Evolutionary conservation across 2,888 invertebrate genomes (phyloP).

Genomic region (Panopea generosa): DNA sequence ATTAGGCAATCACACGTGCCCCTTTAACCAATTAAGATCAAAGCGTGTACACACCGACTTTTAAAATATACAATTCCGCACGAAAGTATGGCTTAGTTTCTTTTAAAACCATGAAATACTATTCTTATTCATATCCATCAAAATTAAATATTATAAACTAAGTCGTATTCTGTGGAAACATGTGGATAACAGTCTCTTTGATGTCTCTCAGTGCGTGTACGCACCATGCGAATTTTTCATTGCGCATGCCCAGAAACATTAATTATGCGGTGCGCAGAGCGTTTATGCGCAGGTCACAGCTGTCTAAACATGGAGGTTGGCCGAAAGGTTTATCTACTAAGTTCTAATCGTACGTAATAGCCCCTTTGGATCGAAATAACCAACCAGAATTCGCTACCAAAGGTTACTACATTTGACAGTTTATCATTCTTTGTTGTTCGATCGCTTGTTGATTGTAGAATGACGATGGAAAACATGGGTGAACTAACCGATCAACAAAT

Average conservation of each 20-base stretch:
- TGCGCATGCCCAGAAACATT: slow-evolving; percentile 78
- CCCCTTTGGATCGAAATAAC: slow-evolving; percentile 79
- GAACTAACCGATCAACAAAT: slow-evolving; percentile 85
- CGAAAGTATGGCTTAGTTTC: too few relatives aligned
- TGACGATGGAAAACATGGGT: slow-evolving; percentile 86
- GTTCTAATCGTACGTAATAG: slow-evolving; percentile 82
- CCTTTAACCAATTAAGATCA: neutral
- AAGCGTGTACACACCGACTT: neutral
- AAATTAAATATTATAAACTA: too few relatives aligned
- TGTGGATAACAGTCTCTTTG: slow-evolving; percentile 43
- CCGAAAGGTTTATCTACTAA: slow-evolving; percentile 79
- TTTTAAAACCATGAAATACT: too few relatives aligned
- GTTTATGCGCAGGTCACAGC: slow-evolving; percentile 83
- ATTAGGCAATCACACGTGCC: slow-evolving; percentile 1
- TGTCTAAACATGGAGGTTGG: slow-evolving; percentile 84
- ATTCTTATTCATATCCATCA: too few relatives aligned
- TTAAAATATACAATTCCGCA: too few relatives aligned
- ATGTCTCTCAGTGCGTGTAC: slow-evolving; percentile 5
- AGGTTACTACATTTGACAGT: slow-evolving; percentile 83
- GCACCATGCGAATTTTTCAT: slow-evolving; percentile 58
- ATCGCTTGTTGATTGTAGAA: slow-evolving; percentile 83
- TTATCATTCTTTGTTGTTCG: slow-evolving; percentile 83
- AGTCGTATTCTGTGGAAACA: slow-evolving; percentile 37
- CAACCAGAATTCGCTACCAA: slow-evolving; percentile 82
- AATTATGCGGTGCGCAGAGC: slow-evolving; percentile 80